Base-by-base conservation (phyloP, 2,797 vertebrate genomes). In the Alosa sapidissima region DNA sequence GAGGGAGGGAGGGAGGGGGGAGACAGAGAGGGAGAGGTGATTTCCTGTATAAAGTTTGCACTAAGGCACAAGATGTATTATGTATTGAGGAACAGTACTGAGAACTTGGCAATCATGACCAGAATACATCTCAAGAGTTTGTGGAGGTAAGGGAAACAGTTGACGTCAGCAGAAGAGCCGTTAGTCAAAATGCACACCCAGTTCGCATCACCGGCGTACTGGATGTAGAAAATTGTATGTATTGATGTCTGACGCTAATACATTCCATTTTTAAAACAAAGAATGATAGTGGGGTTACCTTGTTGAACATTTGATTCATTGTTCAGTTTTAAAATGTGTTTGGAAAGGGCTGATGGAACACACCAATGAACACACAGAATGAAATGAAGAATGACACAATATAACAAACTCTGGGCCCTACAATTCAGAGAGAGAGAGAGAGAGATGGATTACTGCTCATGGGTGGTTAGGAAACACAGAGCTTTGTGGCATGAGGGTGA, bases 11-110 rank as follows among this genome's bases (percentile, higher is more conserved):
- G 33, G 14, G 36, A 21, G 72, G 6, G 16, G 14, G 10, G 60
- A 65, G 8, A 8, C 5, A 78, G 28, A 78, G 36, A 78, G 24
- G 72, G 72, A 81, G 36, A 68, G 48, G 89, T 88, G 87, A 81
- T 48, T 89, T 62, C 52, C 28, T 48, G 36, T 85, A n/a, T 81
- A 78, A 47, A 36, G 62, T 68, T 68, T 68, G 62, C 10, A 36
- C 28, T 13, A 33, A 45, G 36, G 72, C 72, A 78, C 72, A 47
- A 78, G 14, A 78, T 78, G 41, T 47, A 78, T 78, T 19, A 45
- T 8, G 41, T 78, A 16, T 78, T 45, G 72, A 21, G 19, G 16
- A 47, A 45, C 72, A 78, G 72, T 78, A 19, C 72, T 45, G 36
- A 36, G 72, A 21, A 41, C 72, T 78, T 16, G 72, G 13, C 72